These are phyloP conservation scores for Endotricha flammealis DNA, from an alignment of 2,888 invertebrate species.

Conservation along the genomic window DNA sequence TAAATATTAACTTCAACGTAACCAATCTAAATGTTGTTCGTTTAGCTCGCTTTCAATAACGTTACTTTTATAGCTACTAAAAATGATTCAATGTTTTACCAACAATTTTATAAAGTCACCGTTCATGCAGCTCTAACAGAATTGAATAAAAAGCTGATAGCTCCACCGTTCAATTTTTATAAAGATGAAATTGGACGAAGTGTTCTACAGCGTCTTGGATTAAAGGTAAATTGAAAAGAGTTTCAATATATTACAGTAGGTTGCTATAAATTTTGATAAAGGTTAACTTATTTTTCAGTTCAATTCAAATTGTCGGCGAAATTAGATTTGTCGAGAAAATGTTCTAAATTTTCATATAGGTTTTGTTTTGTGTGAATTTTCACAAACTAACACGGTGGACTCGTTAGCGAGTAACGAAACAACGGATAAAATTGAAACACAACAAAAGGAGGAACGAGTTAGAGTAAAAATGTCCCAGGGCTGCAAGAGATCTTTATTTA, in stretches of 20 bases:
- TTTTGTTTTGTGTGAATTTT: constrained; percentile 1
- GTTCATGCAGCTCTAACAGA: not conserved
- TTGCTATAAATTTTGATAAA: too few relatives aligned
- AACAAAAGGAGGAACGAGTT: constrained; percentile 4
- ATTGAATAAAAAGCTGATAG: not conserved
- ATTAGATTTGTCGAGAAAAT: too few relatives aligned
- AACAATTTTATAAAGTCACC: not conserved
- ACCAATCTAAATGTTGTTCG: too few relatives aligned
- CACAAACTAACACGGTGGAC: not conserved
- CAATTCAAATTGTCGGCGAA: too few relatives aligned
- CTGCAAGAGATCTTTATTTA: not conserved
- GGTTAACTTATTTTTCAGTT: too few relatives aligned
- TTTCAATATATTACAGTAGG: not conserved
- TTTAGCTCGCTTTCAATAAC: not conserved
- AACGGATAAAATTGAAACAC: constrained; percentile 1
- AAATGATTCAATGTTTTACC: not conserved
- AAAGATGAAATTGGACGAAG: not conserved
- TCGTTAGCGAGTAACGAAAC: constrained; percentile 7
- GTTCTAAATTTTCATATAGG: too few relatives aligned
- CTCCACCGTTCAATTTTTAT: not conserved
- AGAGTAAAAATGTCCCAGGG: not conserved
- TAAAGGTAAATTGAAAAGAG: not conserved
- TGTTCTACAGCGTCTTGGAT: not conserved
- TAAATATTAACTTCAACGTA: too few relatives aligned
- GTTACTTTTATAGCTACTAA: not conserved